Evolutionary conservation across 2,888 invertebrate genomes (phyloP).

Genomic region (Lymantria dispar): DNA sequence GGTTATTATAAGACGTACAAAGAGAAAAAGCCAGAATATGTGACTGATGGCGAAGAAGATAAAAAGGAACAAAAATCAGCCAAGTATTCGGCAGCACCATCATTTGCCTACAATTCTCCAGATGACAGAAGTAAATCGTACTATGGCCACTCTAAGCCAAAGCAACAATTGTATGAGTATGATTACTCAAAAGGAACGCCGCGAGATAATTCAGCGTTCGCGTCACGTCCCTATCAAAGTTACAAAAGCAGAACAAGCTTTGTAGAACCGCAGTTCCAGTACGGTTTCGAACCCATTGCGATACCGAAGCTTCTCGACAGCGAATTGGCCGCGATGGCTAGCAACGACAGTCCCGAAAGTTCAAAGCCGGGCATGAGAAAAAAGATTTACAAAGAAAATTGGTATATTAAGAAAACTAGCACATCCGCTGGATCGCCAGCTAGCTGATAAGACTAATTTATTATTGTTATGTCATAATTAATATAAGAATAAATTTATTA

Average conservation of each 20-base stretch:
- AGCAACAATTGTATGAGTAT: conserved; percentile 53
- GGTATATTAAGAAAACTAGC: conserved; percentile 73
- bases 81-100: conserved; percentile 53
- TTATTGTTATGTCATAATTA: conserved; percentile 40
- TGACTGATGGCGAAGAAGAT: conserved; percentile 37
- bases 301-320: conserved; percentile 65
- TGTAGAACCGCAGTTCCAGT: conserved; percentile 75
- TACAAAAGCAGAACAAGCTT: conserved; percentile 61
- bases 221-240: conserved; percentile 53
- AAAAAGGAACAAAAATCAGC: conserved; percentile 45
- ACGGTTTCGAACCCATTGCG: conserved; percentile 72
- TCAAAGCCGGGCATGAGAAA: conserved; percentile 67
- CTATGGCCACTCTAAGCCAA: conserved; percentile 52
- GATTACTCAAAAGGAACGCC: conserved; percentile 55
- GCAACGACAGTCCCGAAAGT: conserved; percentile 63
- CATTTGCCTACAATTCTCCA: conserved; percentile 37
- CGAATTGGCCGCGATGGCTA: conserved; percentile 70
- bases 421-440: conserved; percentile 58
- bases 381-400: conserved; percentile 74
- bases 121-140: conserved; percentile 49
- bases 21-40: conserved; percentile 57
- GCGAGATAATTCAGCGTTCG: conserved; percentile 56
- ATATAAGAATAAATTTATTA: conserved; percentile 32
- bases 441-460: conserved; percentile 68
- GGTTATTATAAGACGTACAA: conserved; percentile 66